These are phyloP conservation scores for Paraescarpia echinospica DNA, from an alignment of 1,140 invertebrate species.

Conservation along the genomic window DNA sequence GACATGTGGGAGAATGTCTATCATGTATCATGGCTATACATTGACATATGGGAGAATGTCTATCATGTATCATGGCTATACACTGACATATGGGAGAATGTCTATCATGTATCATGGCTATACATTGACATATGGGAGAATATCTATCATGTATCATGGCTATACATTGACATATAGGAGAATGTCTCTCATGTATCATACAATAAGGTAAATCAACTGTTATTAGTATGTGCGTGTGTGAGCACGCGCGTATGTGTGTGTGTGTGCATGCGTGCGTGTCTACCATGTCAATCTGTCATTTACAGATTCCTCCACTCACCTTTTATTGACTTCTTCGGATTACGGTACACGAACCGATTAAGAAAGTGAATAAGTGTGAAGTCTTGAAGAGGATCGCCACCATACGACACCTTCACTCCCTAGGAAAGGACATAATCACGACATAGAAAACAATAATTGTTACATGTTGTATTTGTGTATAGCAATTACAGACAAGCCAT, in stretches of 20 bases:
- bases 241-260: not conserved
- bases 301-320: not conserved
- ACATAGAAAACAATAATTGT: conserved; percentile 13
- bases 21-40: too few relatives aligned
- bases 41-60: too few relatives aligned
- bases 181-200: too few relatives aligned
- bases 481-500: not conserved
- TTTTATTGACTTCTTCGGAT: conserved; percentile 72
- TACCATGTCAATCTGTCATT: not conserved
- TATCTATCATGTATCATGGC: too few relatives aligned
- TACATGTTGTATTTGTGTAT: not conserved
- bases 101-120: too few relatives aligned
- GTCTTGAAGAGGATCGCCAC: conserved; percentile 89
- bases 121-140: too few relatives aligned
- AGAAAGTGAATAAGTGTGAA: conserved; percentile 86
- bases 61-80: too few relatives aligned
- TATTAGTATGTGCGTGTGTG: not conserved
- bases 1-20: too few relatives aligned
- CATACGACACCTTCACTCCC: conserved; percentile 71
- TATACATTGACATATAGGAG: too few relatives aligned
- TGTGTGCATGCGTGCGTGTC: not conserved
- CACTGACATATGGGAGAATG: too few relatives aligned
- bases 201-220: not conserved
- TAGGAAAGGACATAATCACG: conserved; percentile 18
- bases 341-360: conserved; percentile 93